These are phyloP conservation scores for Pteromalus puparum DNA, from an alignment of 1,140 invertebrate species.

Conservation along the genomic window DNA sequence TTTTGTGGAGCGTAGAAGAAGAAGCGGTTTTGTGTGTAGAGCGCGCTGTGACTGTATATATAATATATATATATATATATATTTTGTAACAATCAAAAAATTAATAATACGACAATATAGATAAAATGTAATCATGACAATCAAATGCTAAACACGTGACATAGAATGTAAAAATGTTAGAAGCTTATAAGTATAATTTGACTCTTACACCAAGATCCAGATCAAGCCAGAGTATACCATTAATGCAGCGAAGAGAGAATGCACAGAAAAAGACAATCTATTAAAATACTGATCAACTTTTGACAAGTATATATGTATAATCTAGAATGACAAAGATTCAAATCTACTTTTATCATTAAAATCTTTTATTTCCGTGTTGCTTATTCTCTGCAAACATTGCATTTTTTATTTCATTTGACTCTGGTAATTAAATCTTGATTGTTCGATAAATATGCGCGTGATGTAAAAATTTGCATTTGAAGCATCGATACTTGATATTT, in stretches of 20 bases:
- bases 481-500: constrained; percentile 24
- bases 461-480: constrained; percentile 24
- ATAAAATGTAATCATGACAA: constrained; percentile 51
- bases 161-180: constrained; percentile 68
- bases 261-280: constrained; percentile 75
- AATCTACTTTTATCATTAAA: background rate
- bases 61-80: constrained; percentile 11
- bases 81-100: constrained; percentile 38
- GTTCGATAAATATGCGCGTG: constrained; percentile 12
- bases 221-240: constrained; percentile 76
- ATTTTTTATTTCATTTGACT: constrained; percentile 24
- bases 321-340: background rate
- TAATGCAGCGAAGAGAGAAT: constrained; percentile 75
- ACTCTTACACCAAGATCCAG: constrained; percentile 76
- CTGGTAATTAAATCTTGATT: constrained; percentile 32
- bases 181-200: constrained; percentile 74
- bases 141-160: constrained; percentile 63
- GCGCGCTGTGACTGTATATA: constrained; percentile 26
- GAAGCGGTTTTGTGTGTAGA: constrained; percentile 42
- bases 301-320: background rate
- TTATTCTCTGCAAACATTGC: background rate
- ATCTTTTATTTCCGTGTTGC: background rate
- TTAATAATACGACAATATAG: constrained; percentile 39
- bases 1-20: constrained; percentile 43
- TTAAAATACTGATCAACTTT: constrained; percentile 71